A percentile compares a stretch with the other conserved stretches of the same genome.
Conservation (phyloP, 2,113 vertebrate genomes). For the Leptodactylus fuscus region DNA sequence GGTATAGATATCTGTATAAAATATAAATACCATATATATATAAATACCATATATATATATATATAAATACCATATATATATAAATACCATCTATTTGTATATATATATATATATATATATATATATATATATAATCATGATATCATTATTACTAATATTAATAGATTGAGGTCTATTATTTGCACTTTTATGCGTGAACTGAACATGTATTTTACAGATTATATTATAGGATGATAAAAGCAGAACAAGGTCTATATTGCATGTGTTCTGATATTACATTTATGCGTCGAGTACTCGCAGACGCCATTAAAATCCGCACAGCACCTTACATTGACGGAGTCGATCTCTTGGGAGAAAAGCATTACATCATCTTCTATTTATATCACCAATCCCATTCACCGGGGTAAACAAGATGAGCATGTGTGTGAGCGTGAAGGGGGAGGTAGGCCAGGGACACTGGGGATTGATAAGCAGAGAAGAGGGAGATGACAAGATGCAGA, state of each 20-base stretch:
- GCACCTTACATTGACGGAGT: constrained; percentile 44
- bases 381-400: constrained; percentile 32
- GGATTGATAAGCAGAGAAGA: constrained; percentile 36
- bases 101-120: no score
- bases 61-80: no score
- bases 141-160: not conserved
- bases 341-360: constrained; percentile 20
- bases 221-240: not conserved
- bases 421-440: constrained; percentile 29
- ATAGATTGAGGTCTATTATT: not conserved
- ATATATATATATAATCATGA: not conserved
- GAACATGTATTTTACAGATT: not conserved
- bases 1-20: no score
- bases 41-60: no score
- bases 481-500: constrained; percentile 20
- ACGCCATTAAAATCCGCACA: constrained; percentile 40
- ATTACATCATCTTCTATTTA: constrained; percentile 65
- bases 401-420: constrained; percentile 37
- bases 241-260: not conserved
- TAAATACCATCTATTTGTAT: no score
- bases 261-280: not conserved
- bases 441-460: constrained; percentile 33
- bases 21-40: no score
- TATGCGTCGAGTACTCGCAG: not conserved
- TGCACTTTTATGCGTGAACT: not conserved